Evolutionary conservation across 2,797 vertebrate species (phyloP).

Genomic region (Malurus splendens): DNA sequence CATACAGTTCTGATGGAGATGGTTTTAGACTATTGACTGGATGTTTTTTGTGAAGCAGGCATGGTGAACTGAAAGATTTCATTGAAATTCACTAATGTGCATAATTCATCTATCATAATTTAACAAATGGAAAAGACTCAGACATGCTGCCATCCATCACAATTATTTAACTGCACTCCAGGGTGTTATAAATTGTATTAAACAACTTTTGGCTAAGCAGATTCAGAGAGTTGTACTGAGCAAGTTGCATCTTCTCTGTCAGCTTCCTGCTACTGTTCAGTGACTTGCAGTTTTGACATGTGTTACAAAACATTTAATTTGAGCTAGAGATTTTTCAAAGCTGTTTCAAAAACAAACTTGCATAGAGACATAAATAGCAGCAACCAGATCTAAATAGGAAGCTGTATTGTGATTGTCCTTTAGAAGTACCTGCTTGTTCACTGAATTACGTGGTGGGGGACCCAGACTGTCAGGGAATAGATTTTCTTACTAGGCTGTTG

Average conservation of each 20-base stretch:
- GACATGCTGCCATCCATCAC: constrained; percentile 80
- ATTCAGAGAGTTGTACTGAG: constrained; percentile 41
- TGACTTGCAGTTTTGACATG: constrained; percentile 43
- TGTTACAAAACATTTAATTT: constrained; percentile 31
- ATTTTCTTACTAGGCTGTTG: neutral
- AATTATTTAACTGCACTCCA: constrained; percentile 74
- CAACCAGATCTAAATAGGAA: neutral
- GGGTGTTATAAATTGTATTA: constrained; percentile 77
- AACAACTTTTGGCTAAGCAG: constrained; percentile 61
- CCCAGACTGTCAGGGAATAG: neutral
- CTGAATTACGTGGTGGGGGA: neutral
- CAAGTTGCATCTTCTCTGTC: constrained; percentile 25
- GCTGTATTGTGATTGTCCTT: neutral
- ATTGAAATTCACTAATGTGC: constrained; percentile 69
- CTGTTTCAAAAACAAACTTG: neutral
- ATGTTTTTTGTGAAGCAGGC: constrained; percentile 71
- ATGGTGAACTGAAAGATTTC: constrained; percentile 65
- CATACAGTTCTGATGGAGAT: constrained; percentile 71
- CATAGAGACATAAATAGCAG: neutral
- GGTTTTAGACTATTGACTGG: constrained; percentile 74
- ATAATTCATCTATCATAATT: constrained; percentile 84
- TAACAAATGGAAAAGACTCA: constrained; percentile 77
- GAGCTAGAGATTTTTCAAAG: constrained; percentile 16
- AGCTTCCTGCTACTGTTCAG: constrained; percentile 25
- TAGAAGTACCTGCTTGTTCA: neutral